Evolutionary conservation across 2,888 invertebrate species (phyloP), one percentile per base, ranked within the genome.

Genomic region (Oeneis ivallda): DNA sequence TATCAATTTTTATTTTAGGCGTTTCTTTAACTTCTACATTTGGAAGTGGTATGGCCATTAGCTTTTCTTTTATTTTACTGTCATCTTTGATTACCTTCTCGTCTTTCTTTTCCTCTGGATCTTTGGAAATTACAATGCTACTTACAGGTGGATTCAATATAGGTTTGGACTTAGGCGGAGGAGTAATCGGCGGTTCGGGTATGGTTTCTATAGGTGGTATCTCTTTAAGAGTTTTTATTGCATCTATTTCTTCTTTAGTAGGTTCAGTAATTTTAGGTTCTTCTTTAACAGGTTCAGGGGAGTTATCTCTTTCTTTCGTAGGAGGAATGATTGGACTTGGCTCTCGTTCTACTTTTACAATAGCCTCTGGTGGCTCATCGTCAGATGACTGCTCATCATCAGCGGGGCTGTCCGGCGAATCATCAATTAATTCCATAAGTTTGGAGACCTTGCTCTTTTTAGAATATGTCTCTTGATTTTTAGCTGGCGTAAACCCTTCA

Each of bases 401-500:
- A 61, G 87, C 92, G 52, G 92, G 88, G 71, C 87, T 84, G 74
- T 92, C 92, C 0, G 92, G 92, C 1, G 92, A 92, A 70, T 92
- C 92, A 69, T 92, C 92, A 58, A 92, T 89, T 47, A 91, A 73
- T 73, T 92, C 87, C 58, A 89, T 80, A 8, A 93, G 76, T 73
- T 92, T 90, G 1, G 86, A 85, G 5, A 90, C 91, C 76, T 91
- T 92, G 73, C 83, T 92, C 73, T 90, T 92, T 71, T 92, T 92
- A 0, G 92, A 92, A 72, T 92, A 92, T 2, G 93, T 92, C 75
- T 92, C 92, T 79, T 92, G 92, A 69, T 92, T 93, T 73, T 92
- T 92, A 45, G 93, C 93, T 0, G 93, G 93, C 10, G 93, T 93
- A 66, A 93, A 92, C 54, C 93, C 93, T 78, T 93, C 92, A 71